Percentiles rank a stretch among this genome's conserved stretches.
Conservation (phyloP, 1,140 invertebrate species). For the Drosophila teissieri region DNA sequence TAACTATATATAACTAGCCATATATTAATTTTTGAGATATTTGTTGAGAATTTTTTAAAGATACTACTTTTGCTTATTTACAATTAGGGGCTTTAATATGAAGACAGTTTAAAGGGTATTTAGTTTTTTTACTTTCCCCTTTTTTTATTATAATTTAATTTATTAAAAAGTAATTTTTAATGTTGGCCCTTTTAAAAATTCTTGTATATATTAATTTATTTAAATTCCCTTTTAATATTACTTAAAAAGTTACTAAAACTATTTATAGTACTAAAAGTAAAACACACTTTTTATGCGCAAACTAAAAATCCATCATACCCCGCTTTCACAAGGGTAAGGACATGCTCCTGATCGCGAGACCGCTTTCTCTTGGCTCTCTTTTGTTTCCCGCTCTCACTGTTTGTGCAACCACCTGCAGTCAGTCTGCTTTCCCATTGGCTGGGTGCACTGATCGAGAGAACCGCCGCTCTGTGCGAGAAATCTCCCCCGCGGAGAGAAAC, state of each 20-base stretch:
- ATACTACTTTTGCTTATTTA: too few relatives aligned
- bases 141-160: too few relatives aligned
- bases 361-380: conserved; percentile 24
- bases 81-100: too few relatives aligned
- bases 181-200: too few relatives aligned
- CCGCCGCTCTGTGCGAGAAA: conserved; percentile 2
- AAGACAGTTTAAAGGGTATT: too few relatives aligned
- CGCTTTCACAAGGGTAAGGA: neutral
- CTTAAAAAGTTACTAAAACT: neutral
- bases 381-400: conserved; percentile 12
- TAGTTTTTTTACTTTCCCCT: too few relatives aligned
- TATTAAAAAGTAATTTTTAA: too few relatives aligned
- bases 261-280: too few relatives aligned
- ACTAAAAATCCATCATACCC: conserved; percentile 9
- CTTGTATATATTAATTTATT: too few relatives aligned
- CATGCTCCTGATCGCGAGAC: conserved; percentile 4
- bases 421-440: conserved; percentile 58
- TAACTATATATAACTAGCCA: too few relatives aligned
- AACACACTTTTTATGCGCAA: neutral
- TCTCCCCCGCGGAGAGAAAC: conserved; percentile 5
- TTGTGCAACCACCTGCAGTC: conserved; percentile 70
- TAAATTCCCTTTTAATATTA: neutral
- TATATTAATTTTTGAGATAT: too few relatives aligned
- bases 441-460: conserved; percentile 14
- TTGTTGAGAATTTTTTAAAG: too few relatives aligned